Evolutionary conservation across 2,888 invertebrate genomes (phyloP).

Genomic region (Lepeophtheirus nordmannii): DNA sequence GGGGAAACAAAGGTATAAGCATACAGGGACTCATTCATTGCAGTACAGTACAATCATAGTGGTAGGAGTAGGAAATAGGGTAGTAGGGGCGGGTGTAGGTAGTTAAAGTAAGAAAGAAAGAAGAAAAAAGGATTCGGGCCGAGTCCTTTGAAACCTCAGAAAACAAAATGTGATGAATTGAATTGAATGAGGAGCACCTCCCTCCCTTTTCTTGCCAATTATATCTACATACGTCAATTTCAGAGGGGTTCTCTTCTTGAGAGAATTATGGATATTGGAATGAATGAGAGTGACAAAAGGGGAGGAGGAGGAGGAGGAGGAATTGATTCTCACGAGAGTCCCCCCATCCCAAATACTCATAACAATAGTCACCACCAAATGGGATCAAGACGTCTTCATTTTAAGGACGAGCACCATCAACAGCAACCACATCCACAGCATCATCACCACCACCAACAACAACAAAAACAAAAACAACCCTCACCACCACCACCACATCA

Average conservation of each 20-base stretch:
- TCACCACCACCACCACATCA: neutral
- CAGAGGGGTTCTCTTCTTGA: constrained; percentile 13
- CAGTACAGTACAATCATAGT: no score
- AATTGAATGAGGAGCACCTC: neutral
- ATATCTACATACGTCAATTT: neutral
- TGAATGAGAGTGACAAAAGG: neutral
- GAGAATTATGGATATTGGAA: constrained; percentile 11
- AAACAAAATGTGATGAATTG: neutral
- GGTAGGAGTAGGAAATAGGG: no score
- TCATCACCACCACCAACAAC: neutral
- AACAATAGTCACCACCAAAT: neutral
- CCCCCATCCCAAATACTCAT: no score
- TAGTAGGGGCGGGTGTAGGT: no score
- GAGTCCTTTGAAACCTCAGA: neutral
- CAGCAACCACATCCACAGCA: neutral
- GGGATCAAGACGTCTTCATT: neutral
- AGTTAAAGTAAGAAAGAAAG: no score
- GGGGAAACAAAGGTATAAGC: no score
- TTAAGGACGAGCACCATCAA: neutral
- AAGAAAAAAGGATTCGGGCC: no score
- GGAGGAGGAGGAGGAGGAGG: neutral
- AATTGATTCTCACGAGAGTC: neutral
- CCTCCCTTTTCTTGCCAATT: neutral
- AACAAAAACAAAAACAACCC: neutral
- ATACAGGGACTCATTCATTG: no score